Conservation (phyloP, 2,888 invertebrate genomes). For the Sesia apiformis region DNA sequence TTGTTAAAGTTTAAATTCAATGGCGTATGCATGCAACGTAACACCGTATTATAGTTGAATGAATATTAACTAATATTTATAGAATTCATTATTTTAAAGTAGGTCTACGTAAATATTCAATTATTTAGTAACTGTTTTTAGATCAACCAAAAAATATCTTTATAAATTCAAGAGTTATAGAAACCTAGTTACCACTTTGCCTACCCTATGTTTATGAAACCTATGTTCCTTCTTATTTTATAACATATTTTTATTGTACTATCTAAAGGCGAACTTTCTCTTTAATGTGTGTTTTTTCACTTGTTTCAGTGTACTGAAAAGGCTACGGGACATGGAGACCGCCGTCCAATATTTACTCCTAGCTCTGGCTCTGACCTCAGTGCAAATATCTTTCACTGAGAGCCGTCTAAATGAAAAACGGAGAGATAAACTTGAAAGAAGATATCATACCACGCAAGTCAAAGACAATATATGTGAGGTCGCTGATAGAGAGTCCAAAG, state of each 20-base stretch:
- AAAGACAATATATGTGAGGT: conserved; percentile 76
- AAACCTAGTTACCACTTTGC: too few relatives aligned
- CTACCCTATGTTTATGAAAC: too few relatives aligned
- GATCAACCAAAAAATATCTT: too few relatives aligned
- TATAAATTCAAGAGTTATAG: too few relatives aligned
- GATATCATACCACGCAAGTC: conserved; percentile 47
- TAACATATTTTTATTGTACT: background rate
- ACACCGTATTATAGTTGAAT: too few relatives aligned
- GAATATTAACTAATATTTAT: too few relatives aligned
- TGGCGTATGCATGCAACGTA: too few relatives aligned
- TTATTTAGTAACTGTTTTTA: too few relatives aligned
- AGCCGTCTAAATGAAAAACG: conserved; percentile 72
- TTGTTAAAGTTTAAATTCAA: too few relatives aligned
- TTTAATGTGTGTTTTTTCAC: conserved; percentile 27
- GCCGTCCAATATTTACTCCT: conserved; percentile 67
- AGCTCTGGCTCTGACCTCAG: conserved; percentile 65
- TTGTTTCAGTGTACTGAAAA: conserved; percentile 48
- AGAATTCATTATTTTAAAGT: too few relatives aligned
- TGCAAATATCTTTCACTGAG: conserved; percentile 70
- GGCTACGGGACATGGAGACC: conserved; percentile 48
- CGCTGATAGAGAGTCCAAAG: conserved; percentile 67
- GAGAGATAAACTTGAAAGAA: conserved; percentile 64
- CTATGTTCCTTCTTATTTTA: too few relatives aligned
- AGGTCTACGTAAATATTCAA: too few relatives aligned
- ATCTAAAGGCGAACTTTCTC: conserved; percentile 12